phyloP scores from a whole-genome alignment of 2,888 invertebrate genomes.

The Pammene aurita region DNA sequence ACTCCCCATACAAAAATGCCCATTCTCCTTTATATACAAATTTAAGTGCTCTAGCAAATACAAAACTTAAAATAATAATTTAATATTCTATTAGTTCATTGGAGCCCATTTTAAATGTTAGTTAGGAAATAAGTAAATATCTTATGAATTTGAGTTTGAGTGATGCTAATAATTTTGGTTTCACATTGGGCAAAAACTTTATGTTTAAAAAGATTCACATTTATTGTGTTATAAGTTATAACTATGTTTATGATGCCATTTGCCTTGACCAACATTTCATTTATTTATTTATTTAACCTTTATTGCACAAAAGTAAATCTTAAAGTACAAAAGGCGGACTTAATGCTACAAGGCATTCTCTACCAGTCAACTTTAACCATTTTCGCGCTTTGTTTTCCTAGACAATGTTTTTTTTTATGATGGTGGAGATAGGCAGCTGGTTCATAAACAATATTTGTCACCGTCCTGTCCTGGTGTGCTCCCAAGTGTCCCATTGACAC shows the following conservation, averaged over 20 bases:
- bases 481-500: constrained; percentile 72
- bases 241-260: constrained; percentile 29
- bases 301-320: too few relatives aligned
- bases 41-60: background rate
- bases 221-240: constrained; percentile 32
- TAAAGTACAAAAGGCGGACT: too few relatives aligned
- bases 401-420: background rate
- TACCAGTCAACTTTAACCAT: too few relatives aligned
- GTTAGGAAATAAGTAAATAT: background rate
- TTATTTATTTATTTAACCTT: too few relatives aligned
- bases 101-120: background rate
- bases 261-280: constrained; percentile 23
- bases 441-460: constrained; percentile 46
- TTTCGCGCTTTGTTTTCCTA: background rate
- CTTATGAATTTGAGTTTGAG: background rate
- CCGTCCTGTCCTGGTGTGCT: constrained; percentile 53
- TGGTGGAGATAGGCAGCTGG: constrained; percentile 46
- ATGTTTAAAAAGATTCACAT: constrained; percentile 22
- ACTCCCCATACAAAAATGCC: background rate
- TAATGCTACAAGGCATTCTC: too few relatives aligned
- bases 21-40: background rate
- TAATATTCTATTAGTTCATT: background rate
- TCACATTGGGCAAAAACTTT: constrained; percentile 8
- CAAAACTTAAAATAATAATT: background rate
- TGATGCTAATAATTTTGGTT: background rate